Base-by-base conservation (phyloP, 92 coral and sea anemone species). In the Epizoanthus rinbou region DNA sequence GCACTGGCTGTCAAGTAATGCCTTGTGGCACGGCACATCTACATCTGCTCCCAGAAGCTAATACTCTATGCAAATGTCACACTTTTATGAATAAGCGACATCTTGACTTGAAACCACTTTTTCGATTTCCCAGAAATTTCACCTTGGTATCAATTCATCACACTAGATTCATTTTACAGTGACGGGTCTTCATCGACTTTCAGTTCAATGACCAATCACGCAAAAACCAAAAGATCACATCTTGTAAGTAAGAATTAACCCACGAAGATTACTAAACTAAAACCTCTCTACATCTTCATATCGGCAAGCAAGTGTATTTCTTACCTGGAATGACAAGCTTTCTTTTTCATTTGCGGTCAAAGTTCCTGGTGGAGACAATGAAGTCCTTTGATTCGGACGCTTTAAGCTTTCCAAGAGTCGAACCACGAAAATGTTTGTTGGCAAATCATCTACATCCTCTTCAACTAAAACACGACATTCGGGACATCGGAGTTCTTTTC, bases 401-500 rank as follows among this genome's bases (percentile, higher is more conserved):
- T 88, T 94, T 39, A 96, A 90, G 43, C 93, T 89, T 82, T 96
- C 99, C 37, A 96, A 80, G 37, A 96, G 87, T 62, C 99, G 84
- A 28, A 96, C 90, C 17, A 96, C 91, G 67, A 92, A 60, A 66
- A 96, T 96, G 74, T 96, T 96, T 23, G 93, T 86, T 58, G 96
- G 98, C 33, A 96, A 72, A 76, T 94, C 90, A 64, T 94, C 93
- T 43, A 96, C 88, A 70, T 96, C 92, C 35, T 88, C 91, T 17
- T 88, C 91, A 18, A 91, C 97, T 56, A 96, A 86, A 73, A 91
- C 69, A 28, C 99, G 86, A 59, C 99, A 96, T 72, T 96, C 99
- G 6, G 99, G 99, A 74, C 99, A 96, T 58, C 98, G 92, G 8
- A 96, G 79, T 73, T 96, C 99, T 68, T 96, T 94, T 62, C 94